These are phyloP conservation scores for Lordiphosa fenestrarum DNA, from an alignment of 2,888 invertebrate genomes.

Conservation along the genomic window DNA sequence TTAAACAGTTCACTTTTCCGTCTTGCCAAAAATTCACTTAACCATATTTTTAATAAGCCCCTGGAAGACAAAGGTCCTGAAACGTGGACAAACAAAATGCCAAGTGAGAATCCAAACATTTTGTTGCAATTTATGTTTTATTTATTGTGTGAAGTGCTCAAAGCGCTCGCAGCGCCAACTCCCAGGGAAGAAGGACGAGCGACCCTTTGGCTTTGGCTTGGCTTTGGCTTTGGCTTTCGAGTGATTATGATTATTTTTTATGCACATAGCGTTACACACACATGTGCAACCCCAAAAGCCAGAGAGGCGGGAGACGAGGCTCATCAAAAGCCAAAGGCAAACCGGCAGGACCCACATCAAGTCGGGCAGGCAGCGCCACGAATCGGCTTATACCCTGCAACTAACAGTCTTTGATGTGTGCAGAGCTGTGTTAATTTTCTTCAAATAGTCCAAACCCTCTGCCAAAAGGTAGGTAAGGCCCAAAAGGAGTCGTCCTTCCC, in stretches of 20 bases:
- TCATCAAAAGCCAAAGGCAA: conserved; percentile 51
- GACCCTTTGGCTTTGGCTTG: not conserved
- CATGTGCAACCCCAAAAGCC: conserved; percentile 29
- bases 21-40: conserved; percentile 49
- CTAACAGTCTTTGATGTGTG: too few relatives aligned
- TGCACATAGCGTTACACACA: conserved; percentile 60
- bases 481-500: conserved; percentile 12
- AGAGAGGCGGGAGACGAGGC: conserved; percentile 46
- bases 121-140: conserved; percentile 53
- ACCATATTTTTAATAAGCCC: conserved; percentile 51
- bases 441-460: too few relatives aligned
- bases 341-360: conserved; percentile 5
- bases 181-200: not conserved
- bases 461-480: not conserved
- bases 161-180: conserved; percentile 47
- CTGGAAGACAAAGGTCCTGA: conserved; percentile 11
- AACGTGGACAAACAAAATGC: conserved; percentile 20
- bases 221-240: conserved; percentile 59
- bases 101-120: conserved; percentile 37
- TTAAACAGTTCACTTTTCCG: conserved; percentile 7
- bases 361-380: not conserved
- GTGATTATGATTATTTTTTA: conserved; percentile 75
- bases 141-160: conserved; percentile 58
- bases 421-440: too few relatives aligned
- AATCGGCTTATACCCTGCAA: not conserved